Evolutionary conservation across 2,888 invertebrate genomes (phyloP).

Genomic region (Drosophila borealis): DNA sequence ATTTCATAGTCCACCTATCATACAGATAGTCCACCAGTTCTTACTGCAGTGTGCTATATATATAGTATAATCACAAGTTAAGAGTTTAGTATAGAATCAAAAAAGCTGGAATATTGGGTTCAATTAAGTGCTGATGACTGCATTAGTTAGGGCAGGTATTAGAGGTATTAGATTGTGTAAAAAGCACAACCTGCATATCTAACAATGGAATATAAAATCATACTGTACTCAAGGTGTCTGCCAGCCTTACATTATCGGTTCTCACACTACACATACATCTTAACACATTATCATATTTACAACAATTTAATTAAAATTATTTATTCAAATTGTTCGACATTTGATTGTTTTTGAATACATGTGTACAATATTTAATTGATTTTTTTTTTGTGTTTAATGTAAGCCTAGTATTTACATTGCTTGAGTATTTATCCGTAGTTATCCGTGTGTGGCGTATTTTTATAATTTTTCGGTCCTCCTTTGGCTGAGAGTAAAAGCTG

Average conservation of each 20-base stretch:
- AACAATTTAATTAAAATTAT: constrained; percentile 30
- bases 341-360: constrained; percentile 4
- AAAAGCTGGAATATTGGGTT: no score
- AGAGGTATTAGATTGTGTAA: no score
- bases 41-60: no score
- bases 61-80: no score
- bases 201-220: neutral
- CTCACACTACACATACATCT: neutral
- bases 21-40: no score
- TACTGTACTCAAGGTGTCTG: neutral
- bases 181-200: no score
- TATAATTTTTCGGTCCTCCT: constrained; percentile 2
- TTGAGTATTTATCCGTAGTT: neutral
- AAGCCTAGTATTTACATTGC: constrained; percentile 3
- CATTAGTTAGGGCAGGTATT: no score
- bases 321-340: constrained; percentile 8
- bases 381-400: constrained; percentile 8
- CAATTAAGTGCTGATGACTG: no score
- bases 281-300: neutral
- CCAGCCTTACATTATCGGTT: rapidly evolving
- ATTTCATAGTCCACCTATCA: no score
- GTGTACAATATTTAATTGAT: constrained; percentile 8
- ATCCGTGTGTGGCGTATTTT: neutral
- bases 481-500: constrained; percentile 3
- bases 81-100: no score